Conservation (phyloP, 2,797 vertebrate species). For the Eidolon dupreanum region DNA sequence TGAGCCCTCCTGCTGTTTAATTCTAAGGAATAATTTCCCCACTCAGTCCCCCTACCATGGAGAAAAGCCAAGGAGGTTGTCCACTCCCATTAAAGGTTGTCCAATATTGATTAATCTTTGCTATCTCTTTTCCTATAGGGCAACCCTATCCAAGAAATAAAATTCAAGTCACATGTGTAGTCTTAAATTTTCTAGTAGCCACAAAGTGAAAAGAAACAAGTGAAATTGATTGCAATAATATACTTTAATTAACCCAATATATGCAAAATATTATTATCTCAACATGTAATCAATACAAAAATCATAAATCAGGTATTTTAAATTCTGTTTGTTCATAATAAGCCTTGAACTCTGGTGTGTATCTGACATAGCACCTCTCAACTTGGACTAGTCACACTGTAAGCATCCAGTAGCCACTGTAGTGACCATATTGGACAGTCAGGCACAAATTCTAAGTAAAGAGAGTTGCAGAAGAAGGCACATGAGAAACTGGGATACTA, state of each 20-base stretch:
- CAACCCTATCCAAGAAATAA: not conserved
- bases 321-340: not conserved
- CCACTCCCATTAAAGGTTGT: not conserved
- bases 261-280: not conserved
- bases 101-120: not conserved
- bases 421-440: not conserved
- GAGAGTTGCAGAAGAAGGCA: not conserved
- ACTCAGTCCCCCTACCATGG: not conserved
- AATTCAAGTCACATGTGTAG: not conserved
- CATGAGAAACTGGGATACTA: not conserved
- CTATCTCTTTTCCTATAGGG: not conserved
- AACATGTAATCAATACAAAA: not conserved
- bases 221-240: not conserved
- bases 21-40: not conserved
- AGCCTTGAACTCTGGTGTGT: not conserved
- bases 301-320: not conserved
- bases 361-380: not conserved
- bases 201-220: not conserved
- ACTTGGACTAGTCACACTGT: not conserved
- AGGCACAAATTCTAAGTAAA: not conserved
- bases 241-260: not conserved
- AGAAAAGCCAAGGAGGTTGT: not conserved
- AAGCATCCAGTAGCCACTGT: not conserved
- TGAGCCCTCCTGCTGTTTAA: not conserved
- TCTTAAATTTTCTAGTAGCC: not conserved